Conservation (phyloP, 2,888 invertebrate species). For the Eurois occulta region DNA sequence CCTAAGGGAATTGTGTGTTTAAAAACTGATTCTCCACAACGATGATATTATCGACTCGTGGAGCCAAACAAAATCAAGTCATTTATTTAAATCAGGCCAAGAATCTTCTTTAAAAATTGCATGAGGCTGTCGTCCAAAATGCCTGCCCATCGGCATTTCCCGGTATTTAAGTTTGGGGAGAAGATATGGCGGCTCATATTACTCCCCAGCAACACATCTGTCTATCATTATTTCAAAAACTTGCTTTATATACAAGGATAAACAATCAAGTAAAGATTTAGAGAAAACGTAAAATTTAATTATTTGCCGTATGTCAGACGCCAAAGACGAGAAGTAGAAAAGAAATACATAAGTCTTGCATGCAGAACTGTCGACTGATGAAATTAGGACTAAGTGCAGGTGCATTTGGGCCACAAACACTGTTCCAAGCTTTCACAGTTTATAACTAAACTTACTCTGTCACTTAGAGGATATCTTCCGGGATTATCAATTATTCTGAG, state of each 20-base stretch:
- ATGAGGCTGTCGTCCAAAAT: neutral
- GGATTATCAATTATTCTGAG: no score
- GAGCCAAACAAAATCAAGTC: neutral
- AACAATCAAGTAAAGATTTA: neutral
- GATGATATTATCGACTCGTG: neutral
- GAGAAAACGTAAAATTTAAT: neutral
- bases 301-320: neutral
- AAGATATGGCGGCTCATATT: neutral
- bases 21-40: no score
- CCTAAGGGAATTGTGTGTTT: no score
- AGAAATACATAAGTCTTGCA: neutral
- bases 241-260: neutral
- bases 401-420: no score
- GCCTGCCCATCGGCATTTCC: neutral
- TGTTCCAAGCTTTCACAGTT: no score
- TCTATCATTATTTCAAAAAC: neutral
- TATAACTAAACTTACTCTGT: no score
- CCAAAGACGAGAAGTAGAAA: neutral
- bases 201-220: neutral
- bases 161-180: neutral
- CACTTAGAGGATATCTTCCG: no score
- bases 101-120: neutral
- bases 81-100: neutral
- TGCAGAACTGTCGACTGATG: neutral
- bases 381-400: neutral